Conservation (phyloP, 2,113 vertebrate genomes). For the Corythoichthys intestinalis region DNA sequence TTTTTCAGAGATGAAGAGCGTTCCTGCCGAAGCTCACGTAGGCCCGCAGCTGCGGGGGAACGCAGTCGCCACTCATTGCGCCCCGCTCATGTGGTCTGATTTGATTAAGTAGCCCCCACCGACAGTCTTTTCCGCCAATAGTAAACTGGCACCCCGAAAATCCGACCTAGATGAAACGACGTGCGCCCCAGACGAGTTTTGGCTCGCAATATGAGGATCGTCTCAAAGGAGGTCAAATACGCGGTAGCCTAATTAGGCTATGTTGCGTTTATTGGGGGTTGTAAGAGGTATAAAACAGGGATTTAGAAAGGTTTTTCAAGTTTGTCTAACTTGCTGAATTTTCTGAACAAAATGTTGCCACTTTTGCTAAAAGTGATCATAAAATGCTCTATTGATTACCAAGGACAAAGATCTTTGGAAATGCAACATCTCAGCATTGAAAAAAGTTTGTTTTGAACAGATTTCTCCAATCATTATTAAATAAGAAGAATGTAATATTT, state of each 20-base stretch:
- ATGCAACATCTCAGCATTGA: too few species aligned
- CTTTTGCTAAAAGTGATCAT: too few species aligned
- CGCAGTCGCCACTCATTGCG: slow-evolving; percentile 55
- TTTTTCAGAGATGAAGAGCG: slow-evolving; percentile 30
- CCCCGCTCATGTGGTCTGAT: slow-evolving; percentile 28
- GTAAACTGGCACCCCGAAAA: slow-evolving; percentile 38
- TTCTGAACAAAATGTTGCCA: background rate
- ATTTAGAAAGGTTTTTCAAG: too few species aligned
- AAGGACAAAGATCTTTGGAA: too few species aligned
- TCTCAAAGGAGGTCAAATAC: background rate
- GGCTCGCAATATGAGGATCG: slow-evolving; percentile 22
- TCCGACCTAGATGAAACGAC: slow-evolving; percentile 15
- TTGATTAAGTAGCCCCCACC: slow-evolving; percentile 33
- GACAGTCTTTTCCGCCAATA: slow-evolving; percentile 8
- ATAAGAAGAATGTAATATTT: too few species aligned
- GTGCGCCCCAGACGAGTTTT: slow-evolving; percentile 13
- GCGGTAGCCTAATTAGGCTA: slow-evolving; percentile 4
- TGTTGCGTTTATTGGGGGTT: background rate
- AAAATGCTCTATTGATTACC: too few species aligned
- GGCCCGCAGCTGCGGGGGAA: slow-evolving; percentile 67
- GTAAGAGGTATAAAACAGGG: background rate
- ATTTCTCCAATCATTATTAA: too few species aligned
- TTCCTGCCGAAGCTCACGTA: slow-evolving; percentile 73
- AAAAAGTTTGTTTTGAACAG: too few species aligned
- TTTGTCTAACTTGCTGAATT: background rate